These are phyloP conservation scores for Trinectes maculatus DNA, from an alignment of 2,113 vertebrate genomes.

Conservation along the genomic window DNA sequence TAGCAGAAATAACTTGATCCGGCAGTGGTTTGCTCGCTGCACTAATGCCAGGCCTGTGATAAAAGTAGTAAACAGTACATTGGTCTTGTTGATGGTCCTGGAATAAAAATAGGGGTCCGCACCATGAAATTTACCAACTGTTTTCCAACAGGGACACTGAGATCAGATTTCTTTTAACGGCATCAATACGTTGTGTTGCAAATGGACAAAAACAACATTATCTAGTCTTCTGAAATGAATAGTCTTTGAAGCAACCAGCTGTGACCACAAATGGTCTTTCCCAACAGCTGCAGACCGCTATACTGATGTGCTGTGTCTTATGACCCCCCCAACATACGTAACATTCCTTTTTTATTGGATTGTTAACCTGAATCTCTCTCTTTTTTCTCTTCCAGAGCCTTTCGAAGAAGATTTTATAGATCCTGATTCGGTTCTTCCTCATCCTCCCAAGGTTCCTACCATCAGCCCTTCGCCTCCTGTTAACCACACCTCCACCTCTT, in stretches of 20 bases:
- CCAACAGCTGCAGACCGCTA: conserved; percentile 11
- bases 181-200: too few relatives aligned
- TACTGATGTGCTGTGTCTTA: conserved; percentile 1
- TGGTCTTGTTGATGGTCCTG: background rate
- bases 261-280: conserved; percentile 34
- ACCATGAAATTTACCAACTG: background rate
- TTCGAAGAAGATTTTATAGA: conserved; percentile 53
- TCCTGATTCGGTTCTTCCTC: conserved; percentile 36
- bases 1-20: conserved; percentile 16
- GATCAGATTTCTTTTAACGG: too few relatives aligned
- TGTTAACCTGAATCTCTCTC: background rate
- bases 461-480: conserved; percentile 41
- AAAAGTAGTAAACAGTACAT: background rate
- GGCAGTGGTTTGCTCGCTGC: conserved; percentile 9
- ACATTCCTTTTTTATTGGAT: conserved; percentile 37
- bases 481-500: conserved; percentile 53
- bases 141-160: too few relatives aligned
- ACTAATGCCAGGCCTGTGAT: conserved; percentile 5
- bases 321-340: conserved; percentile 1
- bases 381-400: conserved; percentile 62
- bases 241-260: conserved; percentile 30
- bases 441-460: conserved; percentile 45
- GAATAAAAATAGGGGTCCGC: background rate
- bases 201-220: conserved; percentile 23
- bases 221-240: background rate